Conservation (phyloP, 2,113 vertebrate genomes). For the Chaenocephalus aceratus region DNA sequence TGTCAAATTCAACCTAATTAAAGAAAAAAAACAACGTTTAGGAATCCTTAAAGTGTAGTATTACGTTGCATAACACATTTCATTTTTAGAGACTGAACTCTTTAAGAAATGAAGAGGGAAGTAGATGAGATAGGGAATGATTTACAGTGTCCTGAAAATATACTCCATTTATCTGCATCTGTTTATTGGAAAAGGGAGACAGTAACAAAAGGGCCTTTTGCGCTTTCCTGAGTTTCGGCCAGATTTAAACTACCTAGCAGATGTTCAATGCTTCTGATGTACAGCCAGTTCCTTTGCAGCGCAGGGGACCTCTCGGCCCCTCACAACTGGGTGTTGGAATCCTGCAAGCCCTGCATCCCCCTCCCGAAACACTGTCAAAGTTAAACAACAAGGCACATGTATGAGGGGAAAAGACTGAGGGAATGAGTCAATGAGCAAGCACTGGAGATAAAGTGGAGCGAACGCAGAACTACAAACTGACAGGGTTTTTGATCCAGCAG, state of each 20-base stretch:
- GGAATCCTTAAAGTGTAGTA: not conserved
- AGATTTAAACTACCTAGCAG: conserved; percentile 58
- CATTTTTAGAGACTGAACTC: conserved; percentile 1
- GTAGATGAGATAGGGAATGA: conserved; percentile 13
- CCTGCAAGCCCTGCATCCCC: conserved; percentile 1
- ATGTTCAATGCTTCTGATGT: conserved; percentile 58
- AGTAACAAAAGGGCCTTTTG: conserved; percentile 44
- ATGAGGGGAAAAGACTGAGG: not conserved
- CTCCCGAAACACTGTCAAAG: conserved; percentile 31
- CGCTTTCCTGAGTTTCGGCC: conserved; percentile 27
- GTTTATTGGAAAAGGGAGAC: conserved; percentile 43
- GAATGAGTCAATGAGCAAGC: conserved; percentile 24
- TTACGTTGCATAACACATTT: conserved; percentile 3
- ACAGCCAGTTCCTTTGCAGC: conserved; percentile 34
- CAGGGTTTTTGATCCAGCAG: conserved; percentile 44
- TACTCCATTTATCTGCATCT: conserved; percentile 36
- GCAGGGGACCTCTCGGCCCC: conserved; percentile 23
- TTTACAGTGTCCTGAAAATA: conserved; percentile 43
- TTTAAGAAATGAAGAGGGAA: not conserved
- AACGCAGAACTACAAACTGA: conserved; percentile 50
- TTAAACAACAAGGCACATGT: conserved; percentile 10
- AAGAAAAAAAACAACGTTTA: not conserved
- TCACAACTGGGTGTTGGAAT: conserved; percentile 27
- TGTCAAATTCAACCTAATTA: too few species aligned
- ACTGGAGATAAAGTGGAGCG: conserved; percentile 53